phyloP scores from a whole-genome alignment of 2,797 vertebrate species.

The Lithobates sylvaticus region DNA sequence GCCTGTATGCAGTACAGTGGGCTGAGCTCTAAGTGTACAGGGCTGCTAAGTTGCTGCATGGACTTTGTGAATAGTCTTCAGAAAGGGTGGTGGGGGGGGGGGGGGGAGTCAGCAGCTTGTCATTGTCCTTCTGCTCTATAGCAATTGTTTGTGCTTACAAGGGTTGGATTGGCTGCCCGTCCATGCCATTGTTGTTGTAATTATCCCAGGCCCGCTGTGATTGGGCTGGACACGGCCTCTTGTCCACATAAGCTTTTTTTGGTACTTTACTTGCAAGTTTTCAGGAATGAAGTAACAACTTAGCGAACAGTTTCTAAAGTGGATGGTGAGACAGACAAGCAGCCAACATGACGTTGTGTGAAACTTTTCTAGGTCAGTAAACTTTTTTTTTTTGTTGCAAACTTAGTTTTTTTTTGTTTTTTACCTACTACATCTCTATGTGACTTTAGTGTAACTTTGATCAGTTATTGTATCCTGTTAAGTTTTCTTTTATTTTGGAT shows the following conservation, averaged over 20 bases:
- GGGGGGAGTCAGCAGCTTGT: slow-evolving; percentile 67
- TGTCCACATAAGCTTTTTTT: slow-evolving; percentile 83
- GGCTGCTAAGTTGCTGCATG: slow-evolving; percentile 8
- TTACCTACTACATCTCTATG: neutral
- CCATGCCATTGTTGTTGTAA: slow-evolving; percentile 70
- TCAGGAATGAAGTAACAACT: slow-evolving; percentile 77
- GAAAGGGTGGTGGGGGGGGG: slow-evolving; percentile 33
- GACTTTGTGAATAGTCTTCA: slow-evolving; percentile 21
- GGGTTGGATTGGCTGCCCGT: slow-evolving; percentile 78
- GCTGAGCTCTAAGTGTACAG: neutral
- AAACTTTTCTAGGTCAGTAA: slow-evolving; percentile 91
- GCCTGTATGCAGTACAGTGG: neutral
- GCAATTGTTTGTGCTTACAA: slow-evolving; percentile 76
- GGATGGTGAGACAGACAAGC: slow-evolving; percentile 67
- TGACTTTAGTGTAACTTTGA: too few species aligned
- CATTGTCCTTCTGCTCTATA: slow-evolving; percentile 77
- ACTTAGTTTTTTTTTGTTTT: neutral
- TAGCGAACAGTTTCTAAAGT: slow-evolving; percentile 62
- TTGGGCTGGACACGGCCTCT: slow-evolving; percentile 75
- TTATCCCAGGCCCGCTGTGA: slow-evolving; percentile 69
- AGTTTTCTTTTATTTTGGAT: too few species aligned
- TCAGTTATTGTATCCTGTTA: too few species aligned
- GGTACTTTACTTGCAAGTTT: slow-evolving; percentile 81
- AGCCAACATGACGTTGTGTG: slow-evolving; percentile 90
- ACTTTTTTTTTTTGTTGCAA: neutral